phyloP scores from a whole-genome alignment of 2,888 invertebrate species.

The Limnephilus auricula region DNA sequence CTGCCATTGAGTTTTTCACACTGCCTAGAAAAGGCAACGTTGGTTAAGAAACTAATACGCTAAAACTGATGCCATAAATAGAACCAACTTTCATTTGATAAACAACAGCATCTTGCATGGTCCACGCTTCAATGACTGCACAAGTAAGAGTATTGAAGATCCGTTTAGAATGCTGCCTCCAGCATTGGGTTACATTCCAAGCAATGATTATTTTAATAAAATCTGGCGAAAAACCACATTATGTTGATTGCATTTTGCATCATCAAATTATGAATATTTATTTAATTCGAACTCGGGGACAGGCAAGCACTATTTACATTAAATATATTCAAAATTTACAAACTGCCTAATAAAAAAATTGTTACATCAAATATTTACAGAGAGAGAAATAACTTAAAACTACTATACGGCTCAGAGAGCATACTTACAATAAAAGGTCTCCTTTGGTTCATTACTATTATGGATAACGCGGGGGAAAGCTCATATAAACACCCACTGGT shows the following conservation, averaged over 20 bases:
- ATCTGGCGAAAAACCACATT: neutral
- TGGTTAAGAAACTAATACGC: neutral
- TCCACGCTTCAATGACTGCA: neutral
- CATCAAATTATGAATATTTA: neutral
- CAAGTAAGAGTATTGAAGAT: slow-evolving; percentile 7
- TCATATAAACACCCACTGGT: no score
- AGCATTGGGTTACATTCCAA: neutral
- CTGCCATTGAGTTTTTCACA: neutral
- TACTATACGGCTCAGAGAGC: no score
- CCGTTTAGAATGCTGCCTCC: neutral
- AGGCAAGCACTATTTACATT: no score
- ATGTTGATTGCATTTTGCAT: neutral
- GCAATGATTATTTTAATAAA: neutral
- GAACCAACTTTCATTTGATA: neutral
- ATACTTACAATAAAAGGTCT: no score
- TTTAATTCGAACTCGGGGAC: no score
- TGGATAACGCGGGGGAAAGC: no score
- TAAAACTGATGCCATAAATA: neutral
- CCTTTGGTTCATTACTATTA: no score
- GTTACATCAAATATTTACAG: no score
- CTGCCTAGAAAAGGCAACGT: neutral
- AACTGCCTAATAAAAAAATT: no score
- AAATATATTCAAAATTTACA: no score
- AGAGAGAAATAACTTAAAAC: no score
- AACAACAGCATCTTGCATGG: neutral